Percentiles rank a stretch among this genome's conserved stretches.
phyloP scores from a whole-genome alignment of 2,888 invertebrate species.

The Linyphia triangularis region DNA sequence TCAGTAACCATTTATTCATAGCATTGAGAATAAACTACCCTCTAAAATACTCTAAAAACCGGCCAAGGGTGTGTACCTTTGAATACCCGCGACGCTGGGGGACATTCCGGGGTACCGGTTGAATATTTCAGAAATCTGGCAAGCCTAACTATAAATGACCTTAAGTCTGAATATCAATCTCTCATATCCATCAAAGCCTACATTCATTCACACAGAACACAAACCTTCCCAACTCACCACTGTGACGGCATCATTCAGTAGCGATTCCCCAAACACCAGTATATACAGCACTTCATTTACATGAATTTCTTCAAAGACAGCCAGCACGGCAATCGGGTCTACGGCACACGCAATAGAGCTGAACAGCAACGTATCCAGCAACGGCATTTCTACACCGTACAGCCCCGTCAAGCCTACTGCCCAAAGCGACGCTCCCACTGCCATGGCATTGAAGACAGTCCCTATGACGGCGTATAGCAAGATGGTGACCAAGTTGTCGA shows the following conservation, averaged over 20 bases:
- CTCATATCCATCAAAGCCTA: too few species aligned
- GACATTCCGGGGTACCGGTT: too few species aligned
- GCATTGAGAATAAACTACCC: too few species aligned
- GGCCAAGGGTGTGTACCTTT: too few species aligned
- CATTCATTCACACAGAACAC: neutral
- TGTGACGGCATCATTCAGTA: constrained; percentile 98
- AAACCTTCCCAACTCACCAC: constrained; percentile 83
- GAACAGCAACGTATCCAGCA: constrained; percentile 92
- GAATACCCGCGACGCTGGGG: too few species aligned
- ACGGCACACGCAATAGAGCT: constrained; percentile 96
- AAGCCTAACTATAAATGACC: too few species aligned
- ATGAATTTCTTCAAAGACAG: constrained; percentile 98
- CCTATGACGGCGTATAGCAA: constrained; percentile 96
- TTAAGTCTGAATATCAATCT: too few species aligned
- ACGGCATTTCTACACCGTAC: constrained; percentile 84
- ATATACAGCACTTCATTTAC: constrained; percentile 99
- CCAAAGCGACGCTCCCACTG: constrained; percentile 87
- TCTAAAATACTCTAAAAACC: too few species aligned
- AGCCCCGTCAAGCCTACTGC: constrained; percentile 90
- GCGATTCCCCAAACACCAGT: constrained; percentile 98
- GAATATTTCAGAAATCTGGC: too few species aligned
- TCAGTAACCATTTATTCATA: too few species aligned
- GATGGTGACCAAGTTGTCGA: constrained; percentile 98
- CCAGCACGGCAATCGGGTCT: constrained; percentile 97
- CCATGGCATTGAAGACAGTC: constrained; percentile 94